Evolutionary conservation across 2,113 vertebrate genomes (phyloP), one percentile per base, ranked within the genome.

Genomic region (Corvus cornix): DNA sequence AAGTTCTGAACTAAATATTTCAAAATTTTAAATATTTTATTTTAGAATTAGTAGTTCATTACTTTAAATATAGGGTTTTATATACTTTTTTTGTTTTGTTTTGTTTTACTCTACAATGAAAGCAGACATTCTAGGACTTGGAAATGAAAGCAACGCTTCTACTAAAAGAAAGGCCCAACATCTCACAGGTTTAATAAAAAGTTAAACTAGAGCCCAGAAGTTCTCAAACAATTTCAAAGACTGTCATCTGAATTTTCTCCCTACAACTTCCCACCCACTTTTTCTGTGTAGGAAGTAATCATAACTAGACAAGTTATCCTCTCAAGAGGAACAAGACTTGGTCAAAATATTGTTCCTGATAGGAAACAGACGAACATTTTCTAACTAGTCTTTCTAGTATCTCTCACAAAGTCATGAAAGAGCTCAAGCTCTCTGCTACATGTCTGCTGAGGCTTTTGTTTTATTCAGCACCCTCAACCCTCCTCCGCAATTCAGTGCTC

Each of bases 401-500:
- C 30, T 87, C 46, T 74, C 31, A 69, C 17, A 74, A 60, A 68
- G 35, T 14, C 37, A 17, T 33, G 16, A 23, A 28, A 66, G 51
- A 84, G 27, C 37, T 64, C n/a, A 59, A 72, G 21, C 23, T 18
- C 11, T 63, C 13, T 60, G 20, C 39, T 75, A 58, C 31, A 75
- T 4, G 1, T 24, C 43, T 75, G 27, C 46, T 49, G 43, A 67
- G 10, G 31, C 9, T 76, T 76, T 55, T 46, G 6, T 2, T 86
- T 85, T 66, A 16, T 33, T 30, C n/a, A 28, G 17, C 49, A 77
- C 5, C 10, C 18, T 84, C 59, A 33, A 44, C 8, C 24, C 15
- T 5, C 2, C 20, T 63, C 17, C 0, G 0, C 22, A 88, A 26
- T 63, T 68, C 41, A 41, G 2, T 55, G 9, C 4, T 83, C 6